Base-by-base conservation (phyloP, 2,888 invertebrate species). In the Pelosia muscerda region DNA sequence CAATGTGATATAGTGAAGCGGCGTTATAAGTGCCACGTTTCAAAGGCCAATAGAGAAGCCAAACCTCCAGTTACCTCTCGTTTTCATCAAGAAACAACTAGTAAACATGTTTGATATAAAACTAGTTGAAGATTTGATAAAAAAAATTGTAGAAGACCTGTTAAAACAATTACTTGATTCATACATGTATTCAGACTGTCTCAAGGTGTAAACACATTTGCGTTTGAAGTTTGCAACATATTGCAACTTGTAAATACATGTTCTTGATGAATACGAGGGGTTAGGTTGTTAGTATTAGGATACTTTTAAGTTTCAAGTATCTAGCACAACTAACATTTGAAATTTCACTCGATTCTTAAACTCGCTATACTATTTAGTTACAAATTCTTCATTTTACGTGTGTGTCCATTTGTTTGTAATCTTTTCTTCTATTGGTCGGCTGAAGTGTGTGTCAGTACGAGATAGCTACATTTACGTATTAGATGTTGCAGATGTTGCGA, bases 41-140 rank as follows among this genome's bases (percentile, higher is more conserved):
- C 82, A 76, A 84, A 84, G 89, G 89, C 90, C 90, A 90, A 91
- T 90, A 87, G 87, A 81, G 81, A 85, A 86, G 84, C 85, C 84
- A 82, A 84, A 84, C 84, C 80, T 84, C 82, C 83, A 84, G 69
- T 77, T n/a, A n/a, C n/a, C n/a, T n/a, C n/a, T n/a, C n/a, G n/a
- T n/a, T n/a, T n/a, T n/a, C n/a, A n/a, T n/a, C n/a, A n/a, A n/a
- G n/a, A n/a, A n/a, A n/a, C n/a, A n/a, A n/a, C n/a, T n/a, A n/a
- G n/a, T n/a, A n/a, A n/a, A n/a, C n/a, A n/a, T n/a, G n/a, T n/a
- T n/a, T n/a, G n/a, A n/a, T n/a, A n/a, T n/a, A n/a, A n/a, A n/a
- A n/a, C n/a, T n/a, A n/a, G n/a, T n/a, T n/a, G n/a, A n/a, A n/a
- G n/a, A n/a, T n/a, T n/a, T n/a, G n/a, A n/a, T n/a, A n/a, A n/a